A percentile compares a stretch with the other conserved stretches of the same genome.
phyloP scores from a whole-genome alignment of 1,140 invertebrate genomes.

The Caenorhabditis inopinata region DNA sequence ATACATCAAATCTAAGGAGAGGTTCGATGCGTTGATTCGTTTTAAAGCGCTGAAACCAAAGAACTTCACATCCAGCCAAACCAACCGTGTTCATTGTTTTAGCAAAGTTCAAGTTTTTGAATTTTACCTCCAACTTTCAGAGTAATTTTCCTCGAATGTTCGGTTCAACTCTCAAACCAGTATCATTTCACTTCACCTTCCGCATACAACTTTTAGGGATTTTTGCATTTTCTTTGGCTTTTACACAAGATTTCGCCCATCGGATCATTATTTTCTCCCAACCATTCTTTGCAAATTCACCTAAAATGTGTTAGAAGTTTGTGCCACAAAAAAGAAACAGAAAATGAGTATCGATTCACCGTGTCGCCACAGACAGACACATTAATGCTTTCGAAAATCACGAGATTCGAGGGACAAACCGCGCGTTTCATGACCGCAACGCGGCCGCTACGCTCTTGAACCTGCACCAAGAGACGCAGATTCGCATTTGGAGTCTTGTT shows the following conservation, averaged over 20 bases:
- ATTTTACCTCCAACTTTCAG: not conserved
- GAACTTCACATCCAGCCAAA: too few relatives aligned
- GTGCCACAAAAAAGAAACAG: not conserved
- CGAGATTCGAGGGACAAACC: not conserved
- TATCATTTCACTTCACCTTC: not conserved
- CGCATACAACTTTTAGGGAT: not conserved
- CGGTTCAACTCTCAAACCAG: too few relatives aligned
- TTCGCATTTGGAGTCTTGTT: not conserved
- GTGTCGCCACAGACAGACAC: not conserved
- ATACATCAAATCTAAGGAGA: too few relatives aligned
- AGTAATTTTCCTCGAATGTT: not conserved
- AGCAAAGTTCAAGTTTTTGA: too few relatives aligned
- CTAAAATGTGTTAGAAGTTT: slow-evolving; percentile 29
- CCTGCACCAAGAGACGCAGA: not conserved
- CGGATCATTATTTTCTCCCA: not conserved
- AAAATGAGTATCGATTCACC: not conserved
- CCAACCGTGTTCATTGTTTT: too few relatives aligned
- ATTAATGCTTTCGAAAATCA: slow-evolving; percentile 24
- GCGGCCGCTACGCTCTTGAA: not conserved
- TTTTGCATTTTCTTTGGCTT: not conserved
- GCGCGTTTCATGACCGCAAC: not conserved
- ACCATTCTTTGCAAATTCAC: not conserved
- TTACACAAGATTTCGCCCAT: not conserved
- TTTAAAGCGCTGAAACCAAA: too few relatives aligned
- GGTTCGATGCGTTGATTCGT: too few relatives aligned